A percentile compares a stretch with the other conserved stretches of the same genome.
Evolutionary conservation across 2,113 vertebrate species (phyloP).

Genomic region (Pardalotus punctatus): DNA sequence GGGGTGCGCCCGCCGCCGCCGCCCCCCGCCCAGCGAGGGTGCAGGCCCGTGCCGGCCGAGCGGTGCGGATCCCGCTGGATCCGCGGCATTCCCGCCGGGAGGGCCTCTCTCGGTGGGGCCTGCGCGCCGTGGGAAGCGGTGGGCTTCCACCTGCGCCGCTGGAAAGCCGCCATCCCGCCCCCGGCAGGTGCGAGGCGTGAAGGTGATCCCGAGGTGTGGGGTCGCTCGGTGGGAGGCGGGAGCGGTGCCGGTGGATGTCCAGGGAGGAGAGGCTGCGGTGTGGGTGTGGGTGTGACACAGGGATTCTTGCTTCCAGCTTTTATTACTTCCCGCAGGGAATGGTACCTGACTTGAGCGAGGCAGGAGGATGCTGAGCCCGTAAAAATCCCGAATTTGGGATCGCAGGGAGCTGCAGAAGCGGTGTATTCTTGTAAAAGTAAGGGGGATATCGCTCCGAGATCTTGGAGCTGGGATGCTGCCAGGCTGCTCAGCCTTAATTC

Average conservation of each 20-base stretch:
- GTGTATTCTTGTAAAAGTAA: rapidly evolving
- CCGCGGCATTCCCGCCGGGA: neutral
- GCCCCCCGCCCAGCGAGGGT: neutral
- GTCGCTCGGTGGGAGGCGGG: neutral
- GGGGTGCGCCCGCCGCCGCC: no score
- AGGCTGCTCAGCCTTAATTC: neutral
- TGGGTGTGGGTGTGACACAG: neutral
- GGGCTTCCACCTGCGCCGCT: neutral
- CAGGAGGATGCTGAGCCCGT: neutral
- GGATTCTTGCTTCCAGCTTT: neutral
- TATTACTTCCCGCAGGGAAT: neutral
- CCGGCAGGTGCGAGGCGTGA: neutral
- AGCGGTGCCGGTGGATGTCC: neutral
- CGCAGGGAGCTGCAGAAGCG: neutral
- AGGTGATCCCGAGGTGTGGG: neutral
- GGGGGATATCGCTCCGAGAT: rapidly evolving
- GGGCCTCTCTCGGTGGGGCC: neutral
- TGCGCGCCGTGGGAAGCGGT: neutral
- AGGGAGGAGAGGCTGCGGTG: neutral
- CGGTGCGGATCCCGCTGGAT: rapidly evolving
- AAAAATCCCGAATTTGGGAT: neutral
- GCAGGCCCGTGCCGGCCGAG: neutral
- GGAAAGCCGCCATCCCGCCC: neutral
- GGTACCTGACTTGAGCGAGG: neutral
- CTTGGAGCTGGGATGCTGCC: neutral